Conservation (phyloP, 2,113 vertebrate genomes). For the Onychorhynchus coronatus region DNA sequence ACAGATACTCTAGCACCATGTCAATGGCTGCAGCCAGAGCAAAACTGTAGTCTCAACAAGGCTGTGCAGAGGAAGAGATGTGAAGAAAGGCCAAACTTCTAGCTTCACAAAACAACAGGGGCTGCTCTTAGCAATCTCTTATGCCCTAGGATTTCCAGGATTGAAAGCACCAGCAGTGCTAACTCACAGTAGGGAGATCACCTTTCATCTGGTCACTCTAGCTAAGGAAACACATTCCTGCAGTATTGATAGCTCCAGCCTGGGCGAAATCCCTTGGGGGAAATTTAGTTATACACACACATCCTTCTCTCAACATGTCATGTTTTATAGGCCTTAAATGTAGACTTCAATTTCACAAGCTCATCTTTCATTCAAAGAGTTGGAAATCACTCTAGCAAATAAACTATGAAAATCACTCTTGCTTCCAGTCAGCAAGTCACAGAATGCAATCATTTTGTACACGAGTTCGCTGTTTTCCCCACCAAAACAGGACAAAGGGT, state of each 20-base stretch:
- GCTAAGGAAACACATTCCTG: background rate
- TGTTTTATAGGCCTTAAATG: background rate
- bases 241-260: background rate
- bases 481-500: background rate
- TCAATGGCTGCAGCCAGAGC: background rate
- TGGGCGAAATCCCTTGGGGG: background rate
- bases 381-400: background rate
- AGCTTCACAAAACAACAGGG: background rate
- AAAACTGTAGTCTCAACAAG: background rate
- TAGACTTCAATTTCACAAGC: background rate
- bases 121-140: background rate
- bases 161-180: background rate
- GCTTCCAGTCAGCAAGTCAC: background rate
- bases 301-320: background rate
- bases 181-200: background rate
- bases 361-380: background rate
- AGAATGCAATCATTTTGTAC: background rate
- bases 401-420: background rate
- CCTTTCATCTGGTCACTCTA: background rate
- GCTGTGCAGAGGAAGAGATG: background rate
- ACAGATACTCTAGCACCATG: background rate
- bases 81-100: background rate
- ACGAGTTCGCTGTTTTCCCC: background rate
- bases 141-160: background rate
- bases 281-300: background rate